Conservation (phyloP, 2,888 invertebrate species). For the Allygus modestus region DNA sequence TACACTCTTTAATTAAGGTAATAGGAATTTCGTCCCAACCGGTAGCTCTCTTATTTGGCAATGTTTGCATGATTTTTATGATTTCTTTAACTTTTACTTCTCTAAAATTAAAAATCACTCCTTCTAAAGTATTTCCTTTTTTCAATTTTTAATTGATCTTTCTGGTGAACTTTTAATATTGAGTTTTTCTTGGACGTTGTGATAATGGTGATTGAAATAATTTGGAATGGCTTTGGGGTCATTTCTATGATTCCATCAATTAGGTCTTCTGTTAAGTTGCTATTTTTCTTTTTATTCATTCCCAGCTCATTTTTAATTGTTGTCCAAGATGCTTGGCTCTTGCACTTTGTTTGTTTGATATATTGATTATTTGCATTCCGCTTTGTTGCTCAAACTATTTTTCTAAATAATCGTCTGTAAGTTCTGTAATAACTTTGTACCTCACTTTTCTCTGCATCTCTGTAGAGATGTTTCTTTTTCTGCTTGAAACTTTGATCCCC, state of each 20-base stretch:
- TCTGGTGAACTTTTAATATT: conserved; percentile 7
- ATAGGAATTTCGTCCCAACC: conserved; percentile 49
- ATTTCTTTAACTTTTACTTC: background rate
- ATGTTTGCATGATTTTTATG: background rate
- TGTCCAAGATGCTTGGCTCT: conserved; percentile 23
- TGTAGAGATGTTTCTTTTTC: background rate
- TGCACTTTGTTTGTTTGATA: conserved; percentile 6
- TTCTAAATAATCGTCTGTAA: conserved; percentile 29
- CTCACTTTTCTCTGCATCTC: background rate
- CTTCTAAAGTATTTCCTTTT: background rate
- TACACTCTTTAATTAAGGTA: conserved; percentile 38
- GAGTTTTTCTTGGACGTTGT: background rate
- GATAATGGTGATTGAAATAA: conserved; percentile 19
- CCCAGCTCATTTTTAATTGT: conserved; percentile 34
- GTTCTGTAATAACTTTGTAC: background rate
- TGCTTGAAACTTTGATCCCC: conserved; percentile 34
- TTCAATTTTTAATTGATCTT: conserved; percentile 16
- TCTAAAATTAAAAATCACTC: background rate
- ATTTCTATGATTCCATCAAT: background rate
- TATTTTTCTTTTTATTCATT: background rate
- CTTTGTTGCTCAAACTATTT: conserved; percentile 15
- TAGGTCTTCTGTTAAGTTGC: conserved; percentile 34
- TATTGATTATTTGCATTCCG: background rate
- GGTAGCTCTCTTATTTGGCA: conserved; percentile 47
- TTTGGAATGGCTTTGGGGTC: conserved; percentile 9